Evolutionary conservation across 2,797 vertebrate genomes (phyloP).

Genomic region (Cirrhinus mrigala): DNA sequence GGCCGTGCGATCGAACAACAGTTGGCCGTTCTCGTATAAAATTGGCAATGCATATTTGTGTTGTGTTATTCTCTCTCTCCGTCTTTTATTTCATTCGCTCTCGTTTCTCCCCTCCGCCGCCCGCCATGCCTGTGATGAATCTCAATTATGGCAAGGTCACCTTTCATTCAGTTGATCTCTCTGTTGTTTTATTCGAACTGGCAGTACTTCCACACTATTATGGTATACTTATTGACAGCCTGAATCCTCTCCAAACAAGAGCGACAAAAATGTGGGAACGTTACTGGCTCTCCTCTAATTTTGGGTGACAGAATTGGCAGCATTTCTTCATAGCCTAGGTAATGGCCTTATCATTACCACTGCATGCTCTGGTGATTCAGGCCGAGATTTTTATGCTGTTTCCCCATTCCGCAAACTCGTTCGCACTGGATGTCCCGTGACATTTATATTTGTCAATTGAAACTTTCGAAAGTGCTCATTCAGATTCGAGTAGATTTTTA

Average conservation of each 20-base stretch:
- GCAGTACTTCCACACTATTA: slow-evolving; percentile 82
- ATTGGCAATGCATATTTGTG: slow-evolving; percentile 64
- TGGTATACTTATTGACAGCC: slow-evolving; percentile 80
- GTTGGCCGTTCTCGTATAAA: slow-evolving; percentile 67
- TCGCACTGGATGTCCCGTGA: slow-evolving; percentile 44
- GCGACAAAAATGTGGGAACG: slow-evolving; percentile 62
- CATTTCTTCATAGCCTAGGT: slow-evolving; percentile 62
- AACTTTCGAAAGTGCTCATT: neutral
- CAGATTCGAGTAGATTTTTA: neutral
- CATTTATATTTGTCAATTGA: neutral
- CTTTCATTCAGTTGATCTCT: slow-evolving; percentile 81
- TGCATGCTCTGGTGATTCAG: slow-evolving; percentile 62
- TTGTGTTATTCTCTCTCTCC: slow-evolving; percentile 69
- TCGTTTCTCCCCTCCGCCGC: slow-evolving; percentile 71
- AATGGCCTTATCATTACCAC: slow-evolving; percentile 72
- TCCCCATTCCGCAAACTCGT: slow-evolving; percentile 27
- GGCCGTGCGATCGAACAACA: slow-evolving; percentile 63
- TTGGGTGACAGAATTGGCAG: slow-evolving; percentile 70
- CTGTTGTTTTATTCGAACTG: slow-evolving; percentile 82
- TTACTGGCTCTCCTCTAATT: slow-evolving; percentile 68
- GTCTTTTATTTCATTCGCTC: slow-evolving; percentile 56
- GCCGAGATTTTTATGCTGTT: slow-evolving; percentile 68
- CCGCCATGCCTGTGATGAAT: slow-evolving; percentile 82
- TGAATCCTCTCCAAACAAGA: slow-evolving; percentile 75
- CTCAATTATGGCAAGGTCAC: slow-evolving; percentile 88